Percentiles rank a stretch among this genome's conserved stretches.
Evolutionary conservation across 2,888 invertebrate species (phyloP).

Genomic region (Biston betularia): DNA sequence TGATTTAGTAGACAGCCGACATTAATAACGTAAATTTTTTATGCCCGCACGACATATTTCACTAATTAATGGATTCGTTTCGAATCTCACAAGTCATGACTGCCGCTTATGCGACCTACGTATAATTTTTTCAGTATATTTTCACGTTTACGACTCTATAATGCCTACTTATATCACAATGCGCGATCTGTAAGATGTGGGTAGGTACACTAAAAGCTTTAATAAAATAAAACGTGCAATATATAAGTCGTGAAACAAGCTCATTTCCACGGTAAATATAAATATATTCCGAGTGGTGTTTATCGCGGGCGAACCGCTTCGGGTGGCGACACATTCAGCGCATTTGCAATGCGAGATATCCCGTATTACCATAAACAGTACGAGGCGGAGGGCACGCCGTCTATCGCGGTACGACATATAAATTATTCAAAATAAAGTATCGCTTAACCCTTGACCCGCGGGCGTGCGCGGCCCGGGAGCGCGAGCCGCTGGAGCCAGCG

Average conservation of each 20-base stretch:
- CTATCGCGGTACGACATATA: constrained; percentile 85
- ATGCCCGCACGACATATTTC: constrained; percentile 41
- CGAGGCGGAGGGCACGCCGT: constrained; percentile 83
- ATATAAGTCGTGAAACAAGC: constrained; percentile 65
- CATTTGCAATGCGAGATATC: constrained; percentile 86
- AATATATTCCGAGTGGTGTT: constrained; percentile 69
- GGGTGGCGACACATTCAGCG: constrained; percentile 82
- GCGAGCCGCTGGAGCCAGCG: constrained; percentile 23
- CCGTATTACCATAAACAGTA: constrained; percentile 85
- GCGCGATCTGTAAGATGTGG: constrained; percentile 37
- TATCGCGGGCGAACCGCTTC: constrained; percentile 73
- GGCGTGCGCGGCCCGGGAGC: constrained; percentile 47
- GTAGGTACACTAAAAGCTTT: constrained; percentile 44
- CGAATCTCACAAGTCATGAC: constrained; percentile 25
- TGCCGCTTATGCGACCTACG: constrained; percentile 8
- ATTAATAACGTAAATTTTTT: constrained; percentile 37
- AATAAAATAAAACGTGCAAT: constrained; percentile 59
- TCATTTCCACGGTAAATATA: constrained; percentile 59
- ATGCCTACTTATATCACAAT: constrained; percentile 40
- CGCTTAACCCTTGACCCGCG: constrained; percentile 82
- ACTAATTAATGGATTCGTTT: constrained; percentile 40
- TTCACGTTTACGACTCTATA: constrained; percentile 31
- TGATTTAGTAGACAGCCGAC: constrained; percentile 43
- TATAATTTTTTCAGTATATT: constrained; percentile 37
- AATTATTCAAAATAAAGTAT: constrained; percentile 87